A percentile compares a stretch with the other conserved stretches of the same genome.
These are phyloP conservation scores for Pardosa pseudoannulata DNA, from an alignment of 2,888 invertebrate species.

Conservation along the genomic window DNA sequence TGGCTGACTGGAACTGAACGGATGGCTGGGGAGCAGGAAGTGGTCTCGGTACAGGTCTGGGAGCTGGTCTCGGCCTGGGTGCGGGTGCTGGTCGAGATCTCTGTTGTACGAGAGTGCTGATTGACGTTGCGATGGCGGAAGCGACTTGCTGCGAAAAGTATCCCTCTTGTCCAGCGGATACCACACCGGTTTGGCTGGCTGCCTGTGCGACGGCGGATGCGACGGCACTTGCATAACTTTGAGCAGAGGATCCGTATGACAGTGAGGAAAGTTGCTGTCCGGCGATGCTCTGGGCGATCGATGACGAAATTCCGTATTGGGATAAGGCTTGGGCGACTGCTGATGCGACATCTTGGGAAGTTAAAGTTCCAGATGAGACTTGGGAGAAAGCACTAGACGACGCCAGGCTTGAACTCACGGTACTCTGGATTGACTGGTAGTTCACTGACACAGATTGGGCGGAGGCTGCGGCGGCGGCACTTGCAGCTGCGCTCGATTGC, in stretches of 20 bases:
- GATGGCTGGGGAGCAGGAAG: not conserved
- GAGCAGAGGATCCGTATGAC: not conserved
- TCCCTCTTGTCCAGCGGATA: slow-evolving; percentile 14
- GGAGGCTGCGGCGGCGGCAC: too few relatives aligned
- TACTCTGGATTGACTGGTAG: slow-evolving; percentile 6
- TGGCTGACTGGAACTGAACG: not conserved
- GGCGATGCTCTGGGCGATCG: not conserved
- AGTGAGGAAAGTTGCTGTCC: slow-evolving; percentile 1
- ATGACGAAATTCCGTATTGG: slow-evolving; percentile 1
- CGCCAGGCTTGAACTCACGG: not conserved
- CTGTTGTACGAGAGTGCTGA: not conserved
- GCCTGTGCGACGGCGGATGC: not conserved
- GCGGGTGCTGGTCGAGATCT: not conserved
- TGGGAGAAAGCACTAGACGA: not conserved
- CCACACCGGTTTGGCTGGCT: not conserved
- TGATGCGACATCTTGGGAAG: not conserved
- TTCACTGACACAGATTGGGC: too few relatives aligned
- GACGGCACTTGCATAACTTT: slow-evolving; percentile 1
- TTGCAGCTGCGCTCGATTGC: too few relatives aligned
- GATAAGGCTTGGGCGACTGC: not conserved
- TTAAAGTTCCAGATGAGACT: not conserved
- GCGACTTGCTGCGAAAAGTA: not conserved
- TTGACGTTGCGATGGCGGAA: not conserved
- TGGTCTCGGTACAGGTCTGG: not conserved
- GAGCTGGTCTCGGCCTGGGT: not conserved